Conservation (phyloP, 2,888 invertebrate genomes). For the Platycnemis pennipes region DNA sequence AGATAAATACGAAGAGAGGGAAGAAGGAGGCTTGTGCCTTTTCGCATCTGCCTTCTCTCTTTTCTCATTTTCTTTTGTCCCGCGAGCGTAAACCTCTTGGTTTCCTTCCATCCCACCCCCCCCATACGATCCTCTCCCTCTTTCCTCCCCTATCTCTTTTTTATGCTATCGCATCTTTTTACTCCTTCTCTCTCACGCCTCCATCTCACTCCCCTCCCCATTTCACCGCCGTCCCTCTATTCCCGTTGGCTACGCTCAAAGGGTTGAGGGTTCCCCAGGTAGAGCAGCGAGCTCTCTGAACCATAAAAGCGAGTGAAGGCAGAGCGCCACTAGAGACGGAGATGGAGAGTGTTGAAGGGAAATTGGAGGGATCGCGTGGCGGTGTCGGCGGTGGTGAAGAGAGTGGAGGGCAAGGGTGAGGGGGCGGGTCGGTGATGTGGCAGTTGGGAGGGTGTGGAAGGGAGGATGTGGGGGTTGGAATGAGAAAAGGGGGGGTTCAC, state of each 20-base stretch:
- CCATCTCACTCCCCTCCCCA: not conserved
- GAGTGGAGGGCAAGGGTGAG: not conserved
- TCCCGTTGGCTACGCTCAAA: slow-evolving; percentile 59
- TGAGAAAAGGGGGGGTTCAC: not conserved
- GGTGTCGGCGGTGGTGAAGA: not conserved
- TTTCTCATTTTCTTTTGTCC: slow-evolving; percentile 38
- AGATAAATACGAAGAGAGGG: not conserved
- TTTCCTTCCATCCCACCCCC: not conserved
- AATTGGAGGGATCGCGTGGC: slow-evolving; percentile 62
- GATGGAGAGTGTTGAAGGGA: slow-evolving; percentile 65
- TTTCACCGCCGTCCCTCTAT: slow-evolving; percentile 45
- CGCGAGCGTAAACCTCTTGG: not conserved
- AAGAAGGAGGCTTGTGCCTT: not conserved
- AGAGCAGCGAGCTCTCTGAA: slow-evolving; percentile 37
- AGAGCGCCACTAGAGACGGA: slow-evolving; percentile 52
- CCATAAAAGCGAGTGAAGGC: slow-evolving; percentile 34
- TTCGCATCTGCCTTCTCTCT: slow-evolving; percentile 37
- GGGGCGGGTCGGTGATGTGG: not conserved
- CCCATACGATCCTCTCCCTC: not conserved
- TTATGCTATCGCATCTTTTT: slow-evolving; percentile 43
- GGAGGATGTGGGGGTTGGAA: not conserved
- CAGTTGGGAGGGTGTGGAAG: not conserved
- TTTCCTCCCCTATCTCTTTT: not conserved
- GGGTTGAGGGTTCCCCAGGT: slow-evolving; percentile 66
- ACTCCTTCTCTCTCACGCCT: slow-evolving; percentile 10